Percentiles rank a stretch among this genome's conserved stretches.
Conservation (phyloP, 2,888 invertebrate species). For the Rhyacophila evoluta region DNA sequence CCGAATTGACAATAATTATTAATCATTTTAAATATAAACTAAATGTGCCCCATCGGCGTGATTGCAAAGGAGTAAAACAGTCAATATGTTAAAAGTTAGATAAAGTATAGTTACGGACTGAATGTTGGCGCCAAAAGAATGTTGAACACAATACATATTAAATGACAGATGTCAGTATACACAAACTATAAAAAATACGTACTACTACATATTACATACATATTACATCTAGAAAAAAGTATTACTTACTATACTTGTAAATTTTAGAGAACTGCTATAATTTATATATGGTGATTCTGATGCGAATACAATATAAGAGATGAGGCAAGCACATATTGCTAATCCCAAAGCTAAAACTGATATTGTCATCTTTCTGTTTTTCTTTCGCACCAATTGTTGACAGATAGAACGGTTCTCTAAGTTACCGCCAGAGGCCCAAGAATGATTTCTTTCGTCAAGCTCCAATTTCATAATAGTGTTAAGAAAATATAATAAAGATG, state of each 20-base stretch:
- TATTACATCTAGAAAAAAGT: background rate
- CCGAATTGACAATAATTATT: too few species aligned
- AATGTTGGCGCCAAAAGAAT: background rate
- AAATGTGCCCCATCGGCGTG: too few species aligned
- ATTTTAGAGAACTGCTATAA: conserved; percentile 34
- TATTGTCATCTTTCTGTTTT: conserved; percentile 56
- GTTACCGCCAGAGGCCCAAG: conserved; percentile 42
- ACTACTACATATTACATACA: too few species aligned
- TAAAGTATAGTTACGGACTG: background rate
- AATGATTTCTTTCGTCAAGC: conserved; percentile 32
- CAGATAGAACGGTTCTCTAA: background rate
- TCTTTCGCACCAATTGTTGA: conserved; percentile 31
- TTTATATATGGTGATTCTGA: background rate
- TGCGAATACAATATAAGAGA: conserved; percentile 58
- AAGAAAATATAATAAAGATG: background rate
- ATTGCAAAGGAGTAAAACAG: too few species aligned
- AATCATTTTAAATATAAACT: too few species aligned
- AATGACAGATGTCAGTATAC: background rate
- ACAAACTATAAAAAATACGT: too few species aligned
- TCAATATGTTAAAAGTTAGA: too few species aligned
- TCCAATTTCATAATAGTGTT: conserved; percentile 41
- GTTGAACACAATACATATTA: background rate
- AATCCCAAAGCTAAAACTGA: conserved; percentile 66
- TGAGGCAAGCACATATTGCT: conserved; percentile 66
- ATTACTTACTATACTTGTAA: conserved; percentile 49